A percentile compares a stretch with the other conserved stretches of the same genome.
Evolutionary conservation across 2,888 invertebrate genomes (phyloP).

Genomic region (Eilema sororculum): DNA sequence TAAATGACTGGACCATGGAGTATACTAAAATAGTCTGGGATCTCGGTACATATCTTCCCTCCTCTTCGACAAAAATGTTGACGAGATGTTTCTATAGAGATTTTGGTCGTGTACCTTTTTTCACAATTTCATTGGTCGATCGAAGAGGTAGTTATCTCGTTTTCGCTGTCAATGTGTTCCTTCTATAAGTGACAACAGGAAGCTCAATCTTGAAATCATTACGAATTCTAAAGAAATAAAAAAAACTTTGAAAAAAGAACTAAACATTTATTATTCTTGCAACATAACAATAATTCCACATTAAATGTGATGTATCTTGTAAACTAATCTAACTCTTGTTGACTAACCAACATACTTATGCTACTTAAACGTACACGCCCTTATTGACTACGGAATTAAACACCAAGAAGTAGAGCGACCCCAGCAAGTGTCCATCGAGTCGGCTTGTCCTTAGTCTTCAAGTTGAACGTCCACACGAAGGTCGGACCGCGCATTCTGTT

Average conservation of each 20-base stretch:
- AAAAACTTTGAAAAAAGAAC: not conserved
- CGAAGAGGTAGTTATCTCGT: too few relatives aligned
- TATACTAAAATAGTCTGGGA: too few relatives aligned
- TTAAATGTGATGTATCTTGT: not conserved
- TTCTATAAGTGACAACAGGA: too few relatives aligned
- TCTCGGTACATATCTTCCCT: too few relatives aligned
- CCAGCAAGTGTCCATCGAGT: slow-evolving; percentile 98
- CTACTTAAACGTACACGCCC: not conserved
- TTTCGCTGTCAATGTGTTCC: too few relatives aligned
- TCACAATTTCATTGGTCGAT: too few relatives aligned
- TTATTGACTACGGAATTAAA: slow-evolving; percentile 75
- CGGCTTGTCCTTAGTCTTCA: slow-evolving; percentile 95
- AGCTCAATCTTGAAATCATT: too few relatives aligned
- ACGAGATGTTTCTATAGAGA: too few relatives aligned
- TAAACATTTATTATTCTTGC: slow-evolving; percentile 12
- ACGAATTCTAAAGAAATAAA: not conserved
- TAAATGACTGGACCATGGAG: too few relatives aligned
- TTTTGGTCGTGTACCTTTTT: too few relatives aligned
- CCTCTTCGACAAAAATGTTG: too few relatives aligned
- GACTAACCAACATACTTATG: not conserved
- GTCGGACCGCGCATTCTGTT: slow-evolving; percentile 93
- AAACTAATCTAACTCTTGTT: not conserved
- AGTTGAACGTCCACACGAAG: slow-evolving; percentile 98
- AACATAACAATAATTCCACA: slow-evolving; percentile 3
- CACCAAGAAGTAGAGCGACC: slow-evolving; percentile 95